phyloP scores from a whole-genome alignment of 2,888 invertebrate genomes.

The Conops quadrifasciatus region DNA sequence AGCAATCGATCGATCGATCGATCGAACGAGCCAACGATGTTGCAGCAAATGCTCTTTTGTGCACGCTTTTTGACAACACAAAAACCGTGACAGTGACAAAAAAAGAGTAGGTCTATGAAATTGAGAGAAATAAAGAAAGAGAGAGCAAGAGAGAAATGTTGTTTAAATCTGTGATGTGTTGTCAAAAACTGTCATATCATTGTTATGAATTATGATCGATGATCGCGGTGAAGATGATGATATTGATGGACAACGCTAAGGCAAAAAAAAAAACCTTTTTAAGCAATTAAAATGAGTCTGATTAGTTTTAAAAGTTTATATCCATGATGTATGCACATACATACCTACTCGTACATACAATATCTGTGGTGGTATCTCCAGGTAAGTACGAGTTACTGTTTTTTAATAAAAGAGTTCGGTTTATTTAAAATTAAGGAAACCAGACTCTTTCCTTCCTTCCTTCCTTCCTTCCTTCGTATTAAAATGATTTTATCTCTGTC shows the following conservation, averaged over 20 bases:
- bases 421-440: too few species aligned
- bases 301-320: too few species aligned
- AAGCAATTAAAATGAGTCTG: background rate
- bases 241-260: background rate
- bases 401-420: too few species aligned
- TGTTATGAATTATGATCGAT: constrained; percentile 39
- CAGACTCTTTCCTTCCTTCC: too few species aligned
- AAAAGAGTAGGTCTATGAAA: background rate
- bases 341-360: too few species aligned
- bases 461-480: too few species aligned
- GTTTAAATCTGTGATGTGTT: constrained; percentile 33
- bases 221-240: constrained; percentile 34
- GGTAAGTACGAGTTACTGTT: too few species aligned
- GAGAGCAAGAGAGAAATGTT: background rate
- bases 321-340: too few species aligned
- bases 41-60: constrained; percentile 14
- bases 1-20: too few species aligned
- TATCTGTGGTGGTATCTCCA: too few species aligned
- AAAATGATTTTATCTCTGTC: too few species aligned
- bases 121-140: background rate
- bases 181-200: constrained; percentile 54
- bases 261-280: background rate
- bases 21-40: background rate
- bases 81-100: background rate
- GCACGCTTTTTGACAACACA: constrained; percentile 5